phyloP scores from a whole-genome alignment of 2,797 vertebrate genomes.

The Pseudocheirus occidentalis region DNA sequence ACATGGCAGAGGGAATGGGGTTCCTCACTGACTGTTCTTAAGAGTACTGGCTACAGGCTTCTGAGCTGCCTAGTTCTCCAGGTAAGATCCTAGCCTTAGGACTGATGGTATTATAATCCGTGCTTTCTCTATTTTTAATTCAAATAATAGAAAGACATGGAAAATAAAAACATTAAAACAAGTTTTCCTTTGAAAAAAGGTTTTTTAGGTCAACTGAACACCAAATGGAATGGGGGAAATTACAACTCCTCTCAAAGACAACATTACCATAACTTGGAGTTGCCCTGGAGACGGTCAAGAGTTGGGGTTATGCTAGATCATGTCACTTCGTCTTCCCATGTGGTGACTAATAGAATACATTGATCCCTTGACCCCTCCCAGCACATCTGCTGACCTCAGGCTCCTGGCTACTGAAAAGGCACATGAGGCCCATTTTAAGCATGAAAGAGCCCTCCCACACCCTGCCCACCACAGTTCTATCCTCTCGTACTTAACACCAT shows the following conservation, averaged over 20 bases:
- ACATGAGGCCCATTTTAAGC: not conserved
- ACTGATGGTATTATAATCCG: slow-evolving; percentile 1
- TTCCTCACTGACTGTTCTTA: not conserved
- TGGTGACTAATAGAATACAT: not conserved
- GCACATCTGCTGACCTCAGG: not conserved
- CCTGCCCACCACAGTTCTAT: not conserved
- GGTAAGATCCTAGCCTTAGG: slow-evolving; percentile 9
- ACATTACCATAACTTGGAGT: not conserved
- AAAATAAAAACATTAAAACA: not conserved
- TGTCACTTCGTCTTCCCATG: not conserved
- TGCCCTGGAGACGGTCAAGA: not conserved
- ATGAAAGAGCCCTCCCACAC: not conserved
- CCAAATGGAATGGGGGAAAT: not conserved
- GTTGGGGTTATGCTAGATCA: not conserved
- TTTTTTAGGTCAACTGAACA: not conserved
- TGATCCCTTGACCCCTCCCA: not conserved
- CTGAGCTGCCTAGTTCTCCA: not conserved
- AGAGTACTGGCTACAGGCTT: not conserved
- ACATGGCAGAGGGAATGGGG: slow-evolving; percentile 10
- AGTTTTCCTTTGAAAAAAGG: not conserved
- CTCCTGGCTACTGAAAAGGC: not conserved
- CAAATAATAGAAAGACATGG: not conserved
- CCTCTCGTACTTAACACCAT: not conserved
- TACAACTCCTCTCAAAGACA: not conserved
- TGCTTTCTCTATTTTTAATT: not conserved